Evolutionary conservation across 2,797 vertebrate species (phyloP), one percentile per base, ranked within the genome.

Genomic region (Sebastiscus tertius): DNA sequence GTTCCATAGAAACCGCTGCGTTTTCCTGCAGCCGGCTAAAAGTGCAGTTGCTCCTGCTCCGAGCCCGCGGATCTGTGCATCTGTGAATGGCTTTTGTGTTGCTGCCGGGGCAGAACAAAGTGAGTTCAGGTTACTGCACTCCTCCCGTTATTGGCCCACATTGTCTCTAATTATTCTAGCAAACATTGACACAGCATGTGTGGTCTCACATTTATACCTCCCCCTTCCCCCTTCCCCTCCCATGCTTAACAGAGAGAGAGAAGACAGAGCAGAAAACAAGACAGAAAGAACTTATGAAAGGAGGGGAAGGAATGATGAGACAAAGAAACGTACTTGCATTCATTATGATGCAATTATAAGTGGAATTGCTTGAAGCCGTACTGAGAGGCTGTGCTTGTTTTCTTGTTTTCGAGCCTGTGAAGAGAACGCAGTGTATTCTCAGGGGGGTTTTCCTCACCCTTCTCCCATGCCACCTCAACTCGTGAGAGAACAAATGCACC

Each of bases 181-280:
- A 94, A 95, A 94, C 89, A 93, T 92, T 88, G 89, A 92, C 85
- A 86, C 94, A 91, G 94, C 94, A 93, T 95, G 95, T 95, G 95
- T 95, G 95, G 95, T 95, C 95, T 90, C 88, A 83, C 79, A 84
- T 92, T 88, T 86, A 87, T 88, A 85, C 83, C 78, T 61, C 34
- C 60, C 24, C 60, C 52, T 67, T 67, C 62, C 59, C 46, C 65
- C 62, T 7, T n/a, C 20, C 60, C 74, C 68, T 75, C 59, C 71
- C 79, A 34, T 77, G 75, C 83, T 81, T 65, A 86, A 79, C 80
- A 82, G 83, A 89, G 85, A 36, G 72, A 72, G 82, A 80, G 65
- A 73, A 68, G 60, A 66, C 55, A 27, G 34, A 82, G 73, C 67
- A 76, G 66, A 84, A 85, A 79, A 71, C 18, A 62, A 26, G 54